Evolutionary conservation across 2,113 vertebrate species (phyloP).

Genomic region (Rhadina sibilatrix): DNA sequence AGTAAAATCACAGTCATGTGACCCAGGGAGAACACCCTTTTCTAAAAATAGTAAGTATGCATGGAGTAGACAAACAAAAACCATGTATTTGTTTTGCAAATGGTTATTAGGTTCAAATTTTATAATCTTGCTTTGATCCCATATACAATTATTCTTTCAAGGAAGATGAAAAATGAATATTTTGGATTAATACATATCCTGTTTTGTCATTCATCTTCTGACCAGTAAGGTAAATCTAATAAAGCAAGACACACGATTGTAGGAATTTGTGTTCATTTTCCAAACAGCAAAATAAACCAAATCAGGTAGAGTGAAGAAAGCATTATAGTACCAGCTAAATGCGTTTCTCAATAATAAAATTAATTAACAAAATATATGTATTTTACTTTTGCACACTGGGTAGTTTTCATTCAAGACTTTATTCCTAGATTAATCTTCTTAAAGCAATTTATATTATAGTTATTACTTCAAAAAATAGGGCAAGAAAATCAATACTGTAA

Average conservation of each 20-base stretch:
- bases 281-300: background rate
- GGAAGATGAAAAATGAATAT: background rate
- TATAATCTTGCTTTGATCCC: background rate
- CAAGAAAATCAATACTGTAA: background rate
- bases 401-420: background rate
- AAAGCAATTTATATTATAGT: background rate
- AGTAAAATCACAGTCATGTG: background rate
- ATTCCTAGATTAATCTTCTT: background rate
- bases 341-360: background rate
- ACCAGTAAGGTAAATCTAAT: background rate
- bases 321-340: background rate
- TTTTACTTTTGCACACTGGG: background rate
- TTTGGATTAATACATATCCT: background rate
- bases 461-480: background rate
- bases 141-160: fast-evolving
- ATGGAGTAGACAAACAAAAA: background rate
- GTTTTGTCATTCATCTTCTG: background rate
- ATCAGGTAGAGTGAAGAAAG: background rate
- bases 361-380: background rate
- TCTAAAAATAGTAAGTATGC: background rate
- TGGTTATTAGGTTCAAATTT: background rate
- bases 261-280: background rate
- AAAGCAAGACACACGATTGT: background rate
- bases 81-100: background rate
- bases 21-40: background rate